Evolutionary conservation across 2,113 vertebrate genomes (phyloP).

Genomic region (Cacatua alba): DNA sequence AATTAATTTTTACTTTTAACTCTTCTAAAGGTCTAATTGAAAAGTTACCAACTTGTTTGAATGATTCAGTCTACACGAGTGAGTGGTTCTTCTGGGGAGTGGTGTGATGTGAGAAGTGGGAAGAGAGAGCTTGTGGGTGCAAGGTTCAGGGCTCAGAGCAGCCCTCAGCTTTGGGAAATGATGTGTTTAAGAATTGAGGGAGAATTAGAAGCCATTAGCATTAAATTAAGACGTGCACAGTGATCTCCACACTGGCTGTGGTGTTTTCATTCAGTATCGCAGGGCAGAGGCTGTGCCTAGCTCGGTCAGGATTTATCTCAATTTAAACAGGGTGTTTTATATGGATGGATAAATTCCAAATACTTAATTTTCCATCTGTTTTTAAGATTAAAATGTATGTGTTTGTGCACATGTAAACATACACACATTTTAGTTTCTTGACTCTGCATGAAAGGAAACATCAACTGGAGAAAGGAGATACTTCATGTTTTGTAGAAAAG

Average conservation of each 20-base stretch:
- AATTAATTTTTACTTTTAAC: not conserved
- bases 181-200: not conserved
- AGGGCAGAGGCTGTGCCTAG: not conserved
- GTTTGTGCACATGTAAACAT: not conserved
- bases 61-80: not conserved
- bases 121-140: not conserved
- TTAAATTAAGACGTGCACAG: not conserved
- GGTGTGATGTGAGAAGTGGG: not conserved
- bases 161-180: not conserved
- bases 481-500: not conserved
- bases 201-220: not conserved
- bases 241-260: accelerated
- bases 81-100: not conserved
- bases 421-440: not conserved
- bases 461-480: not conserved
- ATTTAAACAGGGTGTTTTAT: not conserved
- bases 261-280: not conserved
- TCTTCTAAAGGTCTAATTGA: not conserved
- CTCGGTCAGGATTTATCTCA: not conserved
- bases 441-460: not conserved
- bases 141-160: not conserved
- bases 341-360: not conserved
- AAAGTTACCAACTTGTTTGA: not conserved
- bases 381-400: not conserved
- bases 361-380: not conserved